phyloP scores from a whole-genome alignment of 2,888 invertebrate species.

The Microdon myrmicae region DNA sequence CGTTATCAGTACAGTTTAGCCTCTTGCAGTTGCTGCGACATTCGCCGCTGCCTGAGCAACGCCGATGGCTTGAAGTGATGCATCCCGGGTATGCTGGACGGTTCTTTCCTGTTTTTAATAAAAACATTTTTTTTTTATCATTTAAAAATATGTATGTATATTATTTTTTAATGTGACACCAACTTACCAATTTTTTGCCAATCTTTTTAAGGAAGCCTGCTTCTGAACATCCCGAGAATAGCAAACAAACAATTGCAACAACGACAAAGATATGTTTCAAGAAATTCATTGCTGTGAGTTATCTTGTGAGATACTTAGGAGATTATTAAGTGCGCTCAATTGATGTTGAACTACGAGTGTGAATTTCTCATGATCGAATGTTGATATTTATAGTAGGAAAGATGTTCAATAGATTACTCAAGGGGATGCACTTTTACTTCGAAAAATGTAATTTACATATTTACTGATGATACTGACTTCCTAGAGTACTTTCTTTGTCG shows the following conservation, averaged over 20 bases:
- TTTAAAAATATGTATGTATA: background rate
- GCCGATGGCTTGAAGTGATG: conserved; percentile 55
- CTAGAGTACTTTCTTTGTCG: too few relatives aligned
- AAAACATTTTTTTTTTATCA: too few relatives aligned
- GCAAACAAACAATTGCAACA: conserved; percentile 55
- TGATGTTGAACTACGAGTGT: too few relatives aligned
- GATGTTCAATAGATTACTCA: too few relatives aligned
- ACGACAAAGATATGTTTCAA: conserved; percentile 54
- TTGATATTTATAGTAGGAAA: too few relatives aligned
- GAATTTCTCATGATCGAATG: too few relatives aligned
- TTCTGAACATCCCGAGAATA: conserved; percentile 57
- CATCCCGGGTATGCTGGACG: conserved; percentile 59
- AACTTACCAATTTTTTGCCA: conserved; percentile 59
- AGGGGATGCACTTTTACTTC: too few relatives aligned
- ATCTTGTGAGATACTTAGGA: too few relatives aligned
- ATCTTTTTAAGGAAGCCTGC: conserved; percentile 59
- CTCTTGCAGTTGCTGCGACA: conserved; percentile 57
- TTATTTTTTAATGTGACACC: background rate
- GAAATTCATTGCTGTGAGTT: too few relatives aligned
- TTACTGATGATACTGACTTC: too few relatives aligned
- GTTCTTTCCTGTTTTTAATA: conserved; percentile 40
- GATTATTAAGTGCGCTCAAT: too few relatives aligned
- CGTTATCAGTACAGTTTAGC: background rate
- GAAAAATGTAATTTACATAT: too few relatives aligned
- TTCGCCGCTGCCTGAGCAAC: conserved; percentile 59